Percentiles rank a stretch among this genome's conserved stretches.
Conservation (phyloP, 2,888 invertebrate genomes). For the Hypena proboscidalis region DNA sequence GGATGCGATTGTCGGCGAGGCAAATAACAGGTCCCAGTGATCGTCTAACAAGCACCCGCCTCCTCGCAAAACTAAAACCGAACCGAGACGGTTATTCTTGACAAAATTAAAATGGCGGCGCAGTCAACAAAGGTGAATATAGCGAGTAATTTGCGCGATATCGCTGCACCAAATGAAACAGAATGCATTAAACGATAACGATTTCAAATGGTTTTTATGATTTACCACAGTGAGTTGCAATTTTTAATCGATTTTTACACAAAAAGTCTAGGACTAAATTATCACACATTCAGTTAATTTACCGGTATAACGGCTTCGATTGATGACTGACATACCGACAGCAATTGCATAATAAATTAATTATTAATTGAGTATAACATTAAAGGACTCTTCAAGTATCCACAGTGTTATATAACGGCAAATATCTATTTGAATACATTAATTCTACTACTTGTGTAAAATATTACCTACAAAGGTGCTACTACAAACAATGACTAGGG, state of each 20-base stretch:
- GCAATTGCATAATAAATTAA: too few relatives aligned
- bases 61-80: conserved; percentile 43
- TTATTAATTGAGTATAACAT: too few relatives aligned
- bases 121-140: conserved; percentile 52
- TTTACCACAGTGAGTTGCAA: conserved; percentile 11
- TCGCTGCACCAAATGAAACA: conserved; percentile 43
- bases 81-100: conserved; percentile 50
- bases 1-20: conserved; percentile 46
- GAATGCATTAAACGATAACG: conserved; percentile 47
- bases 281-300: too few relatives aligned
- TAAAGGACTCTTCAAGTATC: too few relatives aligned
- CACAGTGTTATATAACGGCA: too few relatives aligned
- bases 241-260: conserved; percentile 18
- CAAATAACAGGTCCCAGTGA: conserved; percentile 47
- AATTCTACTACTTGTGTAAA: too few relatives aligned
- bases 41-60: conserved; percentile 44
- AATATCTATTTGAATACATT: too few relatives aligned
- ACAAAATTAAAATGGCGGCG: conserved; percentile 65
- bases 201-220: conserved; percentile 36
- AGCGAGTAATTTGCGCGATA: conserved; percentile 50
- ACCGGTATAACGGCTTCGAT: conserved; percentile 25
- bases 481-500: conserved; percentile 38
- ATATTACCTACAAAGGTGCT: conserved; percentile 30
- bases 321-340: conserved; percentile 13
- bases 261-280: too few relatives aligned